Percentiles rank a stretch among this genome's conserved stretches.
Evolutionary conservation across 1,140 invertebrate species (phyloP).

Genomic region (Penaeus indicus): DNA sequence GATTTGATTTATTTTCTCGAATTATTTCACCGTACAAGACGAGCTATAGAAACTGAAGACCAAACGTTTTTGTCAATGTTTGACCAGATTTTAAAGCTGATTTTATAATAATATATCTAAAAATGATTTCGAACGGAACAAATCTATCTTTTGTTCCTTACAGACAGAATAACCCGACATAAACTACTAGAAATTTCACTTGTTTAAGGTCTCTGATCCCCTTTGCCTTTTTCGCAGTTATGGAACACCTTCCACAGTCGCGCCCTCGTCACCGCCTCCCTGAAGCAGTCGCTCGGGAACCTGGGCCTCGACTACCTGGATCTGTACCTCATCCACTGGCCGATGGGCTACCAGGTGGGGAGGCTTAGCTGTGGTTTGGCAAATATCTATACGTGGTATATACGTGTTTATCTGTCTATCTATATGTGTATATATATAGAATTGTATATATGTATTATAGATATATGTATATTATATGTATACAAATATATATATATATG

Average conservation of each 20-base stretch:
- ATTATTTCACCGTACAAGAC: no score
- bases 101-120: no score
- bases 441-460: background rate
- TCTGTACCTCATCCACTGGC: constrained; percentile 88
- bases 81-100: no score
- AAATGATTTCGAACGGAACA: no score
- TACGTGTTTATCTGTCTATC: background rate
- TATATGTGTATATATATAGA: background rate
- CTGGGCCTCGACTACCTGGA: constrained; percentile 85
- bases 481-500: no score
- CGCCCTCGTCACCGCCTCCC: constrained; percentile 75
- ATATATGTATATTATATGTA: no score
- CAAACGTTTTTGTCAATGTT: no score
- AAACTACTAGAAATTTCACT: background rate
- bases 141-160: no score
- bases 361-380: background rate
- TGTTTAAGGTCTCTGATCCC: background rate
- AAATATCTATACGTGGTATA: no score
- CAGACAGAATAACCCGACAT: background rate
- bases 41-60: no score
- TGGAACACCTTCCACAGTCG: constrained; percentile 83
- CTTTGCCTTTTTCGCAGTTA: constrained; percentile 73
- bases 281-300: constrained; percentile 78
- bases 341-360: constrained; percentile 81
- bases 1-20: no score